Percentiles rank a stretch among this genome's conserved stretches.
These are phyloP conservation scores for Phrynocephalus versicolor DNA, from an alignment of 2,113 vertebrate genomes.

Conservation along the genomic window DNA sequence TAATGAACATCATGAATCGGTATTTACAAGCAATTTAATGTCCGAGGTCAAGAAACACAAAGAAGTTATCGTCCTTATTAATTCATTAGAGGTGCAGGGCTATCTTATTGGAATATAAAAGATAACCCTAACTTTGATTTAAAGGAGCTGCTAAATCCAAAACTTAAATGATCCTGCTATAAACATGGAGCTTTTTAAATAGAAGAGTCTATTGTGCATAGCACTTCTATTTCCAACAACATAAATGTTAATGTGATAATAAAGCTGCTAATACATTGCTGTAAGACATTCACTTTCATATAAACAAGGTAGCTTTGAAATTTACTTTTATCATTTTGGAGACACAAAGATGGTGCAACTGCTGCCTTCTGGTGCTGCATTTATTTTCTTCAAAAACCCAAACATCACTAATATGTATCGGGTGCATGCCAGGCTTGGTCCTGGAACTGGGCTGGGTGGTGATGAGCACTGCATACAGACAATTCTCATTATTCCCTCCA, in stretches of 20 bases:
- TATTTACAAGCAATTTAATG: slow-evolving; percentile 34
- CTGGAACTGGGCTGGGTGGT: too few relatives aligned
- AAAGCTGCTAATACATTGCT: background rate
- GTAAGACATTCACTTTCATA: background rate
- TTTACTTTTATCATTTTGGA: background rate
- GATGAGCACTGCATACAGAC: too few relatives aligned
- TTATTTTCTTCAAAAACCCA: background rate
- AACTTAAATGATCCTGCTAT: background rate
- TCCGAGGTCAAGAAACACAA: slow-evolving; percentile 12
- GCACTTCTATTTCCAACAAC: slow-evolving; percentile 10
- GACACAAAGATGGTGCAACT: background rate
- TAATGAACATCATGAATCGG: background rate
- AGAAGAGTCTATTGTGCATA: background rate
- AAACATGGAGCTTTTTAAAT: slow-evolving; percentile 10
- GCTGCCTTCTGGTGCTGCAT: background rate
- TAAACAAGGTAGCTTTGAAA: slow-evolving; percentile 12
- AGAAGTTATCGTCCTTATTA: background rate
- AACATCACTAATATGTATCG: background rate
- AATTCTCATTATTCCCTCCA: too few relatives aligned
- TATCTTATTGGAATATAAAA: slow-evolving; percentile 10
- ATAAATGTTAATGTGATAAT: background rate
- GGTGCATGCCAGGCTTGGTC: too few relatives aligned
- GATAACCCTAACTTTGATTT: slow-evolving; percentile 23
- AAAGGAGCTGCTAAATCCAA: slow-evolving; percentile 5
- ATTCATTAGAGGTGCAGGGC: background rate